Conservation (phyloP, 2,888 invertebrate species). For the Epistrophella euchroma region DNA sequence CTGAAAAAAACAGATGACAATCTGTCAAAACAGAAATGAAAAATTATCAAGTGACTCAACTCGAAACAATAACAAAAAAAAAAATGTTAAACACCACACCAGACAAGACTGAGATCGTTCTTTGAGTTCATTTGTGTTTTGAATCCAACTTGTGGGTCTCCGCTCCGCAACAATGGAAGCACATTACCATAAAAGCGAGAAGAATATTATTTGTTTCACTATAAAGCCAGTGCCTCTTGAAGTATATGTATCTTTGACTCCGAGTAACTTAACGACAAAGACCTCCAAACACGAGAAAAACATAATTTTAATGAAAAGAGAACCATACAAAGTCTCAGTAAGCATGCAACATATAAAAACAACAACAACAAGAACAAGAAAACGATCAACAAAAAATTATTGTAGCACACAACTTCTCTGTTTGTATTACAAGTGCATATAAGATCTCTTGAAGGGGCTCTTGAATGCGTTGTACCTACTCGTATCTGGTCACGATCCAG, state of each 20-base stretch:
- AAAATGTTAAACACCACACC: constrained; percentile 23
- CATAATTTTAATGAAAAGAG: constrained; percentile 67
- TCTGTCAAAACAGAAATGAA: constrained; percentile 71
- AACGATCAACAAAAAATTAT: constrained; percentile 5
- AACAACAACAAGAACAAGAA: background rate
- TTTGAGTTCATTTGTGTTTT: constrained; percentile 4
- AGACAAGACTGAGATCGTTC: constrained; percentile 18
- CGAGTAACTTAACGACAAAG: constrained; percentile 28
- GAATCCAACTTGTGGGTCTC: constrained; percentile 5
- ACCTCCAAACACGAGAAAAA: constrained; percentile 49
- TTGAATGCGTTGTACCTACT: constrained; percentile 4
- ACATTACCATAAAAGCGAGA: constrained; percentile 31
- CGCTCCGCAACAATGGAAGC: constrained; percentile 16
- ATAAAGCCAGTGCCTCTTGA: constrained; percentile 7
- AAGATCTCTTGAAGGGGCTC: constrained; percentile 20
- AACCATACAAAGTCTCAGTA: constrained; percentile 20
- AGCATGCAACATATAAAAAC: background rate
- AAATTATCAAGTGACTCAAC: constrained; percentile 64
- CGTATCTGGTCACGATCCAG: constrained; percentile 32
- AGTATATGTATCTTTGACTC: constrained; percentile 16
- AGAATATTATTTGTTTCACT: constrained; percentile 18
- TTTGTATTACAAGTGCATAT: constrained; percentile 21
- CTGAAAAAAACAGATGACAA: constrained; percentile 24
- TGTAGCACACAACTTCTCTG: constrained; percentile 15
- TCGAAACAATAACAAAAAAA: constrained; percentile 9